Evolutionary conservation across 2,113 vertebrate species (phyloP).

Genomic region (Emydocephalus ijimae): DNA sequence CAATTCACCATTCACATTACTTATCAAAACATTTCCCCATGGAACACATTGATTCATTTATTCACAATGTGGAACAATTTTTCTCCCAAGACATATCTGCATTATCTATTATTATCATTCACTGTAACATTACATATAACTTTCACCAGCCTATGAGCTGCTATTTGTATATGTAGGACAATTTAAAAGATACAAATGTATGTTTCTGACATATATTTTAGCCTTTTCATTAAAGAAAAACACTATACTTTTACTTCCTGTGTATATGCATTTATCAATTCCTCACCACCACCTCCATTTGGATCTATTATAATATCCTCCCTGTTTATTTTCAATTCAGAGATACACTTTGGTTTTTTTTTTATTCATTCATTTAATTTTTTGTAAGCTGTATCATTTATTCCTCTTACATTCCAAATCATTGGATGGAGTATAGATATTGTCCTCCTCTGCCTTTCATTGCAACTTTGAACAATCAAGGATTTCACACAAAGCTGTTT

Average conservation of each 20-base stretch:
- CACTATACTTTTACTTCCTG: background rate
- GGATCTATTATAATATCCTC: background rate
- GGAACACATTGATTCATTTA: background rate
- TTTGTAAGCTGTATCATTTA: background rate
- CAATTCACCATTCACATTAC: background rate
- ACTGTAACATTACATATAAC: background rate
- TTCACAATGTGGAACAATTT: background rate
- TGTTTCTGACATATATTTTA: background rate
- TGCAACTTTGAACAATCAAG: background rate
- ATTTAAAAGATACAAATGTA: background rate
- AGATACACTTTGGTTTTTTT: background rate
- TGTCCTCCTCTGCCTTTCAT: background rate
- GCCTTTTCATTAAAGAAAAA: background rate
- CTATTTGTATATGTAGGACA: background rate
- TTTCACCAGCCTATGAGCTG: background rate
- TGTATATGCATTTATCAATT: background rate
- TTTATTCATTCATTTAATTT: background rate
- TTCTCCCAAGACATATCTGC: background rate
- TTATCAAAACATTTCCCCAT: background rate
- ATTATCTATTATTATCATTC: background rate
- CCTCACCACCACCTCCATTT: background rate
- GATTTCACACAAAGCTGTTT: background rate
- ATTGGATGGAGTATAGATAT: background rate
- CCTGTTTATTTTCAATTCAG: background rate
- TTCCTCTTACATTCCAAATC: background rate